Evolutionary conservation across 2,797 vertebrate species (phyloP).

Genomic region (Silurus aristotelis): DNA sequence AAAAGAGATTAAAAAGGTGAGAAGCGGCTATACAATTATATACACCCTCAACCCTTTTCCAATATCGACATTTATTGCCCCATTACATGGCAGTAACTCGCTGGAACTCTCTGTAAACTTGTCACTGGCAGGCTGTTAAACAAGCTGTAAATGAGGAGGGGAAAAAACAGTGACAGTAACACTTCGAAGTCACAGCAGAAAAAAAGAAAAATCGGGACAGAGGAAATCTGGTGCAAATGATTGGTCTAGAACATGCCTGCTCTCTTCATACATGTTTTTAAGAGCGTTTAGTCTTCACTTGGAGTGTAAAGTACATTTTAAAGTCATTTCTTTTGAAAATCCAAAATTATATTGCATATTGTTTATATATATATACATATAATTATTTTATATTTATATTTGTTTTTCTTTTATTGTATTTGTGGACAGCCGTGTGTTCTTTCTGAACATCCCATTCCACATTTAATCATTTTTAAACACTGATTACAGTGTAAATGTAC

Average conservation of each 20-base stretch:
- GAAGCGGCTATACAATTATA: not conserved
- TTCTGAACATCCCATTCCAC: no score
- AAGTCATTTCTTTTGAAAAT: not conserved
- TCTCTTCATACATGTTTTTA: not conserved
- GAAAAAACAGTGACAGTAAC: not conserved
- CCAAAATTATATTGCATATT: not conserved
- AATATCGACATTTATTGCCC: slow-evolving; percentile 5
- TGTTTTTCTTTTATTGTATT: no score
- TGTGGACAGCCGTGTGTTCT: no score
- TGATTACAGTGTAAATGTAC: not conserved
- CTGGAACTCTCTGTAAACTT: not conserved
- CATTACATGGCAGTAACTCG: slow-evolving; percentile 11
- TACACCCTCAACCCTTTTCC: not conserved
- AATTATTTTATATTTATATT: no score
- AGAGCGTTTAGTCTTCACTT: not conserved
- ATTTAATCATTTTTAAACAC: not conserved
- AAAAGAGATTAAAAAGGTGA: slow-evolving; percentile 1
- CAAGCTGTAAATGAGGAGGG: not conserved
- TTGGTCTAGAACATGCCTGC: not conserved
- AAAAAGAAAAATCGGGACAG: not conserved
- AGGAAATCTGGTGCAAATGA: not conserved
- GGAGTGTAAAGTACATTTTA: not conserved
- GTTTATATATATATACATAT: no score
- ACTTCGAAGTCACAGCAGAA: not conserved
- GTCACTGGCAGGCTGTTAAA: not conserved